phyloP scores from a whole-genome alignment of 2,888 invertebrate genomes.

The Morinoia aosen region DNA sequence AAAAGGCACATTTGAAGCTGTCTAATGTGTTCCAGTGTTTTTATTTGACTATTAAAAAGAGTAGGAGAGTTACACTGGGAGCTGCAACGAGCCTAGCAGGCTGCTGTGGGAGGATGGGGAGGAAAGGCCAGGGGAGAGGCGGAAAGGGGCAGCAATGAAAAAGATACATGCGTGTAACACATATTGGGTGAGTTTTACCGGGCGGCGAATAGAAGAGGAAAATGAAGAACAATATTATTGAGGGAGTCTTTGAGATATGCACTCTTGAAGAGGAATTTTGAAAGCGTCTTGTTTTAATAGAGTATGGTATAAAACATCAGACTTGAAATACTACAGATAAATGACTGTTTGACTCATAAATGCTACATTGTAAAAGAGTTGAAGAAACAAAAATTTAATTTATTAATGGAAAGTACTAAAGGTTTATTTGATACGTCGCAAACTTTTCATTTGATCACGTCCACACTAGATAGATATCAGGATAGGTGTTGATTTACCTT shows the following conservation, averaged over 20 bases:
- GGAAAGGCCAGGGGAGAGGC: neutral
- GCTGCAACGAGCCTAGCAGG: neutral
- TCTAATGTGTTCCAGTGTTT: constrained; percentile 47
- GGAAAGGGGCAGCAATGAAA: neutral
- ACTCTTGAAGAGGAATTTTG: neutral
- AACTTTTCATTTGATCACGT: too few relatives aligned
- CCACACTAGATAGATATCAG: too few relatives aligned
- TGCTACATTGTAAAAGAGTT: neutral
- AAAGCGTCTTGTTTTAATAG: neutral
- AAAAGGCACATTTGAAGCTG: constrained; percentile 47
- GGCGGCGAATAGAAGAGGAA: neutral
- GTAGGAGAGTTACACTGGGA: neutral
- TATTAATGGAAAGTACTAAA: neutral
- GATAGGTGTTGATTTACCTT: too few relatives aligned
- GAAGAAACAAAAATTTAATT: too few relatives aligned
- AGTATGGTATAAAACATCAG: neutral
- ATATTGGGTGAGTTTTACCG: neutral
- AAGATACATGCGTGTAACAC: too few relatives aligned
- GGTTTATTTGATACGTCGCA: too few relatives aligned
- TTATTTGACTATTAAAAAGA: constrained; percentile 50
- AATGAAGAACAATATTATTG: neutral
- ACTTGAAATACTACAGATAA: neutral
- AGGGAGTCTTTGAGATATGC: neutral
- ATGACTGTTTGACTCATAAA: neutral
- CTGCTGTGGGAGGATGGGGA: neutral